Conservation (phyloP, 2,888 invertebrate species). For the Eugnorisma glareosa region DNA sequence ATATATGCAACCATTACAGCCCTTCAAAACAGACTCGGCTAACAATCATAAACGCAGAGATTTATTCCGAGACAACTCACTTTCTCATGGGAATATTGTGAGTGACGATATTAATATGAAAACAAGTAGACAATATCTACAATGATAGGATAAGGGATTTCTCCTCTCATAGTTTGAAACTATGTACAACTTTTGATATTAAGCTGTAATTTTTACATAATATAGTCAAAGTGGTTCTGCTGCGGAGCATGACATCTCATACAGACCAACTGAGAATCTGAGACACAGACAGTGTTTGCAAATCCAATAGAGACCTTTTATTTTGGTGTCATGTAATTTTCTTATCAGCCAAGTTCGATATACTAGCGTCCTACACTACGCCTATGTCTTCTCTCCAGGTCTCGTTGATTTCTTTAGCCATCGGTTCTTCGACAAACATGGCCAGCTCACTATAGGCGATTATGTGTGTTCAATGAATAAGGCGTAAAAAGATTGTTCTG, state of each 20-base stretch:
- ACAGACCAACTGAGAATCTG: not conserved
- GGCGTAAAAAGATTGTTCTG: not conserved
- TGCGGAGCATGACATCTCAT: no score
- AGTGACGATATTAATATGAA: constrained; percentile 38
- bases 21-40: constrained; percentile 54
- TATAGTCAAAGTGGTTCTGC: no score
- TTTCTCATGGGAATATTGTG: constrained; percentile 40
- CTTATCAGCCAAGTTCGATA: not conserved
- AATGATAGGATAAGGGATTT: not conserved
- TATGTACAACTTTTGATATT: no score
- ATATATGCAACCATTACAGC: constrained; percentile 55
- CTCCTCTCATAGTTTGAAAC: no score
- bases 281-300: not conserved
- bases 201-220: no score
- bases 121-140: not conserved
- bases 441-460: not conserved
- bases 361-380: not conserved
- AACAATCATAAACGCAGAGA: constrained; percentile 56
- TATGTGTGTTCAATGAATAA: not conserved
- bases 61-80: constrained; percentile 36
- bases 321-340: no score
- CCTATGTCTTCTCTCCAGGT: not conserved
- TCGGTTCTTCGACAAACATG: not conserved
- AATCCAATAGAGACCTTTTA: not conserved
- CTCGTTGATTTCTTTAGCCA: not conserved